These are phyloP conservation scores for Pelecanoides urinatrix DNA, from an alignment of 2,113 vertebrate species.

Conservation along the genomic window DNA sequence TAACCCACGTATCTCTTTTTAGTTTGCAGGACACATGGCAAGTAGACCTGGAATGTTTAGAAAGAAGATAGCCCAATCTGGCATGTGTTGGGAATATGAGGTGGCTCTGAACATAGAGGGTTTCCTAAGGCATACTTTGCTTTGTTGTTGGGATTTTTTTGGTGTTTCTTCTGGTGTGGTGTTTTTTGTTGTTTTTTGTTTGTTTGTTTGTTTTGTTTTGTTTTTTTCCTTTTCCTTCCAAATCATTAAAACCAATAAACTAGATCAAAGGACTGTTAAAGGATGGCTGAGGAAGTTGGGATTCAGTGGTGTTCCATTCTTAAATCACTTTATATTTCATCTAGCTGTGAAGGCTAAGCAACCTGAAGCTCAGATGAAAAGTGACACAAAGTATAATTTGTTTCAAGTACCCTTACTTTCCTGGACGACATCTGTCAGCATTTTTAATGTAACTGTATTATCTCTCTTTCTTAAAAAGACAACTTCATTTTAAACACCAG, in stretches of 20 bases:
- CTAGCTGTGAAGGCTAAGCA: not conserved
- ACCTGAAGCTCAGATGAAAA: not conserved
- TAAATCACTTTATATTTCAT: not conserved
- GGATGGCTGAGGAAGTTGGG: not conserved
- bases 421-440: not conserved
- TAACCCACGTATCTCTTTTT: constrained; percentile 98
- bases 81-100: not conserved
- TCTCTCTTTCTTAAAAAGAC: not conserved
- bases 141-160: not conserved
- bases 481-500: not conserved
- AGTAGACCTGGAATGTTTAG: constrained; percentile 84
- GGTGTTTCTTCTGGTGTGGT: not conserved
- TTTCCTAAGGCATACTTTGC: not conserved
- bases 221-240: too few species aligned
- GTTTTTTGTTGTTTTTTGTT: not conserved
- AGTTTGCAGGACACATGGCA: constrained; percentile 96
- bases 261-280: not conserved
- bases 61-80: not conserved
- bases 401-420: not conserved
- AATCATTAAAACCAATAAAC: not conserved
- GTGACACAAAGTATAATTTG: not conserved
- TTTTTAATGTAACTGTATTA: not conserved
- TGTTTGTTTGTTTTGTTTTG: not conserved
- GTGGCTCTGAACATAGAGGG: not conserved
- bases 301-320: not conserved